Conservation (phyloP, 2,888 invertebrate species). For the Mythimna impura region DNA sequence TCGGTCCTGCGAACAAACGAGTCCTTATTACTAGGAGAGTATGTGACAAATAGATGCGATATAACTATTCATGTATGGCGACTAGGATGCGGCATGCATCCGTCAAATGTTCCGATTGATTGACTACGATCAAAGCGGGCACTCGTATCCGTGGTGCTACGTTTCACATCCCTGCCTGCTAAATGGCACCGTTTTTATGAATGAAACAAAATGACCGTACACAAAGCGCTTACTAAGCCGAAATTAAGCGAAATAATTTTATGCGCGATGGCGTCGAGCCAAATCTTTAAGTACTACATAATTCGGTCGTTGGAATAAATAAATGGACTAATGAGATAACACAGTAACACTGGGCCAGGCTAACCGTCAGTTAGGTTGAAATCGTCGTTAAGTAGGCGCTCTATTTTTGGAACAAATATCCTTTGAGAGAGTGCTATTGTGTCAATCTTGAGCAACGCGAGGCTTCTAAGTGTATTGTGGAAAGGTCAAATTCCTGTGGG, state of each 20-base stretch:
- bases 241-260: conserved; percentile 61
- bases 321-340: conserved; percentile 55
- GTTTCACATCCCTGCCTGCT: conserved; percentile 30
- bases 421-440: conserved; percentile 40
- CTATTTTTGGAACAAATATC: conserved; percentile 34
- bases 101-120: conserved; percentile 61
- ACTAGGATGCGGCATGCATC: conserved; percentile 28
- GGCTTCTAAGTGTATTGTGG: conserved; percentile 16
- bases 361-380: conserved; percentile 33
- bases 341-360: conserved; percentile 28
- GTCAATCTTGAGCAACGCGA: conserved; percentile 29
- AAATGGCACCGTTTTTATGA: conserved; percentile 40
- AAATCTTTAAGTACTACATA: conserved; percentile 59
- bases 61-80: conserved; percentile 16
- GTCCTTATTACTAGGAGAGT: conserved; percentile 21
- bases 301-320: conserved; percentile 59
- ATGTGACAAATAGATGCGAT: conserved; percentile 11
- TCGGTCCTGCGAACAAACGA: conserved; percentile 61
- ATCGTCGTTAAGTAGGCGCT: conserved; percentile 18
- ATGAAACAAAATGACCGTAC: conserved; percentile 57
- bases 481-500: conserved; percentile 40
- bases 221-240: conserved; percentile 36
- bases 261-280: conserved; percentile 60
- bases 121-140: conserved; percentile 71
- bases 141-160: conserved; percentile 26